Evolutionary conservation across 2,888 invertebrate species (phyloP), one percentile per base, ranked within the genome.

Genomic region (Dynastes maya): DNA sequence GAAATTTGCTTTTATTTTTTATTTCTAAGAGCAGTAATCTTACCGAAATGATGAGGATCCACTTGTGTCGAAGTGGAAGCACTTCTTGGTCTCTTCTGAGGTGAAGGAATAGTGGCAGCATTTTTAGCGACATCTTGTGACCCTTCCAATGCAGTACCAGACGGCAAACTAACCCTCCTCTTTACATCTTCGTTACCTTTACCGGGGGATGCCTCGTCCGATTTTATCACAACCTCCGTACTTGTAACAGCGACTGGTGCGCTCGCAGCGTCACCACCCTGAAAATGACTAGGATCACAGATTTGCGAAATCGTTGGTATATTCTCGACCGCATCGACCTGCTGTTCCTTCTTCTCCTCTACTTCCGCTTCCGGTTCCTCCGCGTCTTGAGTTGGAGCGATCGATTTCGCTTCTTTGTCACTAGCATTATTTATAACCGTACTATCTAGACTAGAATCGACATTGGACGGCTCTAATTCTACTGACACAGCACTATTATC

Each of bases 1-100:
- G 32, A 37, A 5, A 37, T 37, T 37, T 37, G 0, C 5, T 37
- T 37, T 37, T 5, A 37, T 5, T 37, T 37, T 8, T 45, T 45
- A 45, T 45, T 11, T 2, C 11, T 45, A 45, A 45, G 8, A 45
- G 37, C 11, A 3, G 8, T 65, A 3, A 55, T 29, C 91, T 91
- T 90, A 96, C 96, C 95, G 86, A 96, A 96, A 89, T 95, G 94
- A 90, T 94, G 94, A 67, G 94, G 94, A 88, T 96, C 96, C 84
- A 95, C 95, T 91, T 96, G 96, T 8, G 95, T 95, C 82, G 94
- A 94, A 65, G 95, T 94, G 53, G 95, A 94, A 82, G 95, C 93
- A 89, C 94, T 95, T 86, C 94, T 92, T 77, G 95, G 95, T 89
- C 95, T 90, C 88, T 93, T 93, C 80, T 92, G 91, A 51, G 94